Conservation (phyloP, 1,140 invertebrate genomes). For the Aricia agestis region DNA sequence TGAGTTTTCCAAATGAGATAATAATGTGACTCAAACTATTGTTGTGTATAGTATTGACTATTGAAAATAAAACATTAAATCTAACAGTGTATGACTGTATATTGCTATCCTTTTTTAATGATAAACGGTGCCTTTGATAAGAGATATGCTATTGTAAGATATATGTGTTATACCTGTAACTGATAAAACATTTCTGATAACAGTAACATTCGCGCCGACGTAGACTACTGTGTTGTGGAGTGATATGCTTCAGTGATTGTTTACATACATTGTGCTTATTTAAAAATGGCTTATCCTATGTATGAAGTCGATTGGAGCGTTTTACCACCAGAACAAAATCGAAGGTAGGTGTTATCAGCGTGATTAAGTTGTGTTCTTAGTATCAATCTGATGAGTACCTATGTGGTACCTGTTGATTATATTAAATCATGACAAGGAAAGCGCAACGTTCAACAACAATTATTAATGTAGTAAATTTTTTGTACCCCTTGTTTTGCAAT, state of each 20-base stretch:
- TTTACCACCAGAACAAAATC: constrained; percentile 86
- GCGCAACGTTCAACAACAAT: too few species aligned
- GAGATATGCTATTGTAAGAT: constrained; percentile 71
- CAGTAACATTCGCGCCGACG: constrained; percentile 61
- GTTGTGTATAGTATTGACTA: constrained; percentile 70
- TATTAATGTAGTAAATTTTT: too few species aligned
- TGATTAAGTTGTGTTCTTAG: constrained; percentile 6
- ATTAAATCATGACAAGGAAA: too few species aligned
- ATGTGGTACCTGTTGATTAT: too few species aligned
- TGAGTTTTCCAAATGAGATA: constrained; percentile 72
- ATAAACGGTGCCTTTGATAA: constrained; percentile 74
- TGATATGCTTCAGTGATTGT: constrained; percentile 62
- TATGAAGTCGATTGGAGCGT: constrained; percentile 89
- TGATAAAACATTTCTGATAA: constrained; percentile 73
- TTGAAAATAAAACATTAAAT: constrained; percentile 67
- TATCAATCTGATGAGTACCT: background rate
- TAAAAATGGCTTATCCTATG: constrained; percentile 69
- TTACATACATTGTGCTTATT: constrained; percentile 42
- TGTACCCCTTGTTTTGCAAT: too few species aligned
- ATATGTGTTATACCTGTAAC: constrained; percentile 67
- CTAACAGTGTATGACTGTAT: constrained; percentile 57
- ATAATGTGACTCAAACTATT: constrained; percentile 62
- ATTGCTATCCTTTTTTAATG: constrained; percentile 74
- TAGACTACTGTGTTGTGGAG: constrained; percentile 53
- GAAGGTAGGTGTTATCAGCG: constrained; percentile 79